Evolutionary conservation across 2,797 vertebrate genomes (phyloP).

Genomic region (Microctenopoma stevenorrisi): DNA sequence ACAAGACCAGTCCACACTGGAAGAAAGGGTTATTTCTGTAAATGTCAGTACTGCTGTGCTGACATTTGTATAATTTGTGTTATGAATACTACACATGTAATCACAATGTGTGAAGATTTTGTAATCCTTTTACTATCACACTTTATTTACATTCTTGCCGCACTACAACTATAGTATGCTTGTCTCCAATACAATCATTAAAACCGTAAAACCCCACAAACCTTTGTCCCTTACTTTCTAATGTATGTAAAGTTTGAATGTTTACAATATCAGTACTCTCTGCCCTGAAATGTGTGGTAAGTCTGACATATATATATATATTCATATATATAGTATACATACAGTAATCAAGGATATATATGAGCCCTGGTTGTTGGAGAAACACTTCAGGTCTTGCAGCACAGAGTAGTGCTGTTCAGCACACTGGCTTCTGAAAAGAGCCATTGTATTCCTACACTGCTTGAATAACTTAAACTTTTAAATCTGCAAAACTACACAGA

Average conservation of each 20-base stretch:
- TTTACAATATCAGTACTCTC: not conserved
- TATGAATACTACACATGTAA: slow-evolving; percentile 18
- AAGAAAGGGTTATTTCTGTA: slow-evolving; percentile 35
- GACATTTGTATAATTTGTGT: slow-evolving; percentile 14
- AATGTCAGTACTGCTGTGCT: slow-evolving; percentile 24
- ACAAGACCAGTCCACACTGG: not conserved
- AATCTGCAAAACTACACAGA: slow-evolving; percentile 49
- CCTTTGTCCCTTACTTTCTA: slow-evolving; percentile 24
- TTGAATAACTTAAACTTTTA: slow-evolving; percentile 55
- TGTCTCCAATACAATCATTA: slow-evolving; percentile 39
- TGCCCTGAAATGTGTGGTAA: slow-evolving; percentile 14
- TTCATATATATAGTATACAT: not conserved
- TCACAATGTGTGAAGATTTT: slow-evolving; percentile 18
- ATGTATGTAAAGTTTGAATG: slow-evolving; percentile 1
- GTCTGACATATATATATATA: not conserved
- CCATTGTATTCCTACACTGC: slow-evolving; percentile 63
- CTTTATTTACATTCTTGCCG: slow-evolving; percentile 51
- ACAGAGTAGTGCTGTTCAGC: slow-evolving; percentile 72
- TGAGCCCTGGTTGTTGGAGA: slow-evolving; percentile 44
- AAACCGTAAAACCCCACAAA: slow-evolving; percentile 30
- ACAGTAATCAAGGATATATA: slow-evolving; percentile 30
- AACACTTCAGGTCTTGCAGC: slow-evolving; percentile 51
- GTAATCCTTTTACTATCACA: slow-evolving; percentile 17
- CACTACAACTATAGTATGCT: slow-evolving; percentile 18
- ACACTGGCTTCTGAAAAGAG: slow-evolving; percentile 73